A percentile compares a stretch with the other conserved stretches of the same genome.
phyloP scores from a whole-genome alignment of 2,797 vertebrate genomes.

The Gymnopithys bicolor region DNA sequence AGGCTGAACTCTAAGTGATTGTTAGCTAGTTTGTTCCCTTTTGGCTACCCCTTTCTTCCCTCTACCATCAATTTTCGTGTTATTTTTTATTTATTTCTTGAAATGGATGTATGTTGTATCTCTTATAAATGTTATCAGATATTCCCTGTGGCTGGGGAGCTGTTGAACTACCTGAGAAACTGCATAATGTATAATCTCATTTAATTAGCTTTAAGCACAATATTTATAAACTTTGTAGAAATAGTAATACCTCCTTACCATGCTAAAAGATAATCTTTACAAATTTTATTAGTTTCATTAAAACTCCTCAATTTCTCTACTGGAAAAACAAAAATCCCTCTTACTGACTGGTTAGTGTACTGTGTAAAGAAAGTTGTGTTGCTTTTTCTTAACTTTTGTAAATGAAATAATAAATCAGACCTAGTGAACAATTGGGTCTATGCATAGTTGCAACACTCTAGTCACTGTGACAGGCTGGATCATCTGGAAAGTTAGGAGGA shows the following conservation, averaged over 20 bases:
- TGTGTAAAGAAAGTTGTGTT: background rate
- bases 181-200: background rate
- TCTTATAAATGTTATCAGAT: background rate
- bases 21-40: background rate
- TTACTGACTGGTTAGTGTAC: background rate
- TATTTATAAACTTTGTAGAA: slow-evolving; percentile 36
- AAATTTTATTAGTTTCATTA: background rate
- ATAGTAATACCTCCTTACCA: background rate
- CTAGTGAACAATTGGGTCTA: slow-evolving; percentile 23
- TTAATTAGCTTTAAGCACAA: slow-evolving; percentile 25
- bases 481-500: background rate
- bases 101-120: slow-evolving; percentile 9
- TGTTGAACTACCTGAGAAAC: slow-evolving; percentile 26
- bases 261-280: background rate
- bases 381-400: background rate
- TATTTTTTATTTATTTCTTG: slow-evolving; percentile 54
- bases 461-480: slow-evolving; percentile 43
- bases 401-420: slow-evolving; percentile 36
- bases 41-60: slow-evolving; percentile 6
- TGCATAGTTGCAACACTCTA: slow-evolving; percentile 27
- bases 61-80: background rate
- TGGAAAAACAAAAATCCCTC: background rate
- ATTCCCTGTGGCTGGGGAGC: background rate
- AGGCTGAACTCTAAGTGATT: background rate
- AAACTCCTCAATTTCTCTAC: background rate